These are phyloP conservation scores for Cheilosia vernalis DNA, from an alignment of 2,888 invertebrate genomes.

Conservation along the genomic window DNA sequence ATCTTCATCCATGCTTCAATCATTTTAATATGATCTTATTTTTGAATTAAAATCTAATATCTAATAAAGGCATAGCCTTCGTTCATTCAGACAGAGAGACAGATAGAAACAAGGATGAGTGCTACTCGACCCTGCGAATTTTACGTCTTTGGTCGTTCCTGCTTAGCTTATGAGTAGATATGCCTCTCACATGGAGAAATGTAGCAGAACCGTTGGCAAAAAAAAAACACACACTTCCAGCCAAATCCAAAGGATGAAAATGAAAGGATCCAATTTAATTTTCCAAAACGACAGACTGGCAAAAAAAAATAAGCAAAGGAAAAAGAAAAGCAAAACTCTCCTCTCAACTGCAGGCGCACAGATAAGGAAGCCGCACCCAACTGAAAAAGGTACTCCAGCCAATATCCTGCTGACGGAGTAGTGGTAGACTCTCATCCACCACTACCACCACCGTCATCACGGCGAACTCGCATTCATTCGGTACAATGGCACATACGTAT, in stretches of 20 bases:
- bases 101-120: slow-evolving; percentile 29
- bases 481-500: slow-evolving; percentile 73
- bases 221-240: background rate
- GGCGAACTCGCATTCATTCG: slow-evolving; percentile 46
- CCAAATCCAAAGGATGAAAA: slow-evolving; percentile 49
- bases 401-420: slow-evolving; percentile 42
- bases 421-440: slow-evolving; percentile 2
- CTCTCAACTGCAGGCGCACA: slow-evolving; percentile 70
- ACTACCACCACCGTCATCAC: slow-evolving; percentile 8
- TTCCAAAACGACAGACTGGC: slow-evolving; percentile 53
- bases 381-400: slow-evolving; percentile 65
- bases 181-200: slow-evolving; percentile 19
- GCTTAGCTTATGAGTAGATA: slow-evolving; percentile 1
- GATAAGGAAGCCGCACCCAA: slow-evolving; percentile 57
- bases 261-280: slow-evolving; percentile 73
- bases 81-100: slow-evolving; percentile 33
- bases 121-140: slow-evolving; percentile 53
- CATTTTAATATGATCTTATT: slow-evolving; percentile 70
- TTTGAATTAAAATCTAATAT: slow-evolving; percentile 72
- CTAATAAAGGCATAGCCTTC: slow-evolving; percentile 45
- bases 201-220: slow-evolving; percentile 24
- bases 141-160: slow-evolving; percentile 28
- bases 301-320: background rate
- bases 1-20: slow-evolving; percentile 51
- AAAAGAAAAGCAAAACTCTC: slow-evolving; percentile 36